A percentile compares a stretch with the other conserved stretches of the same genome.
phyloP scores from a whole-genome alignment of 2,113 vertebrate species.

The Monopterus albus region DNA sequence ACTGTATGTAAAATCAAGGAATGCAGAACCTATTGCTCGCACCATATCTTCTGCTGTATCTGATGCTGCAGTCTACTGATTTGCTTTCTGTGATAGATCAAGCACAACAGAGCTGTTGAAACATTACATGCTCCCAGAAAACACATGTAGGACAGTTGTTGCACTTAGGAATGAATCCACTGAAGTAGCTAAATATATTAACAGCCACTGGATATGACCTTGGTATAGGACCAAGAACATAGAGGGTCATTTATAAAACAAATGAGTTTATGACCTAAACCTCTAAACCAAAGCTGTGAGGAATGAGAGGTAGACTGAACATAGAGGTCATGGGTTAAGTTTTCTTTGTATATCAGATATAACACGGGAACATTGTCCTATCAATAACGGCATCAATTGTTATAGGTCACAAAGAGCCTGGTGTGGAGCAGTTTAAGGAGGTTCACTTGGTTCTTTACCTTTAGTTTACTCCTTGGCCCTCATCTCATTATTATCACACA shows the following conservation, averaged over 20 bases:
- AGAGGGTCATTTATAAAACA: constrained; percentile 1
- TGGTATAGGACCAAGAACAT: constrained; percentile 33
- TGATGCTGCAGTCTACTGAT: constrained; percentile 24
- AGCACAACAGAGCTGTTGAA: constrained; percentile 15
- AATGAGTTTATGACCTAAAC: constrained; percentile 5
- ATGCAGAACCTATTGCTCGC: not conserved
- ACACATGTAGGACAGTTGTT: not conserved
- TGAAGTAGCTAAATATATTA: not conserved
- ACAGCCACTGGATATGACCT: not conserved
- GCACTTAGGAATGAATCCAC: not conserved
- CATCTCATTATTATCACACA: too few relatives aligned
- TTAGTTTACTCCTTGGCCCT: too few relatives aligned
- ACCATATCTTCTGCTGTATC: not conserved
- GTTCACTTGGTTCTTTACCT: too few relatives aligned
- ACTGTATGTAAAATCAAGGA: constrained; percentile 13
- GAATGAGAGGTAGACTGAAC: not conserved
- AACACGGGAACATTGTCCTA: too few relatives aligned
- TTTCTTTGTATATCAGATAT: too few relatives aligned
- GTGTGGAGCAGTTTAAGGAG: not conserved
- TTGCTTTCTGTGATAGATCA: constrained; percentile 13
- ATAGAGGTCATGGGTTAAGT: not conserved
- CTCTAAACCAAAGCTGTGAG: constrained; percentile 57
- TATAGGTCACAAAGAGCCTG: too few relatives aligned
- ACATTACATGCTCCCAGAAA: not conserved
- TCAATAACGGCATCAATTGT: too few relatives aligned